These are phyloP conservation scores for Lanius ludovicianus DNA, from an alignment of 2,113 vertebrate genomes.

Conservation along the genomic window DNA sequence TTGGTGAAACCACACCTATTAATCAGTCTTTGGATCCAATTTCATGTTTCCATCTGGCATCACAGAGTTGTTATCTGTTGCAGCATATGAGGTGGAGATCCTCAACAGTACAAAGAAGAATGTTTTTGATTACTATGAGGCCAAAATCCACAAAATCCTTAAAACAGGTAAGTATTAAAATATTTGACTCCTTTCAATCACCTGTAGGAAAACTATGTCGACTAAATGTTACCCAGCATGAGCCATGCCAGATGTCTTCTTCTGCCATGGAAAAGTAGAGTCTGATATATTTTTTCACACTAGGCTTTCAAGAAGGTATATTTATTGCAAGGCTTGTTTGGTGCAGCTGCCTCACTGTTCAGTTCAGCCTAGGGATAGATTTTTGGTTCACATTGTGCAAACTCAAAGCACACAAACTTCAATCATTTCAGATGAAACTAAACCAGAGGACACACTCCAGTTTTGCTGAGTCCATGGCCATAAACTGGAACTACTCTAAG, in stretches of 20 bases:
- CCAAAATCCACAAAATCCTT: conserved; percentile 52
- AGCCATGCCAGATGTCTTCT: background rate
- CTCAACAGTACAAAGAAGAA: conserved; percentile 54
- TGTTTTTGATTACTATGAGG: conserved; percentile 64
- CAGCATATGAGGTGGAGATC: conserved; percentile 62
- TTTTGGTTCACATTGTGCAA: background rate
- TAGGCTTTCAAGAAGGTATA: background rate
- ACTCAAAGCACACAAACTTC: background rate
- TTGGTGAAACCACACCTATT: background rate
- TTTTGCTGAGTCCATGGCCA: background rate
- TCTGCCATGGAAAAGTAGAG: background rate
- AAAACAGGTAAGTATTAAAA: conserved; percentile 60
- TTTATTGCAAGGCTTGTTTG: background rate
- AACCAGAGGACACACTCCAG: background rate
- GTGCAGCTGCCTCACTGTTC: background rate
- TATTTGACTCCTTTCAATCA: background rate
- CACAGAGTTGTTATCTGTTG: background rate
- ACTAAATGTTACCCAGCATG: background rate
- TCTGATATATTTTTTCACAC: background rate
- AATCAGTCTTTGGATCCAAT: background rate
- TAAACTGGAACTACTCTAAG: background rate
- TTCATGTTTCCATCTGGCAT: background rate
- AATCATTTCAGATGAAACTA: background rate
- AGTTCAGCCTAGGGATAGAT: background rate
- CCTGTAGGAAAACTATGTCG: background rate